Evolutionary conservation across 1,140 invertebrate species (phyloP).

Genomic region (Pogonomyrmex californicus): DNA sequence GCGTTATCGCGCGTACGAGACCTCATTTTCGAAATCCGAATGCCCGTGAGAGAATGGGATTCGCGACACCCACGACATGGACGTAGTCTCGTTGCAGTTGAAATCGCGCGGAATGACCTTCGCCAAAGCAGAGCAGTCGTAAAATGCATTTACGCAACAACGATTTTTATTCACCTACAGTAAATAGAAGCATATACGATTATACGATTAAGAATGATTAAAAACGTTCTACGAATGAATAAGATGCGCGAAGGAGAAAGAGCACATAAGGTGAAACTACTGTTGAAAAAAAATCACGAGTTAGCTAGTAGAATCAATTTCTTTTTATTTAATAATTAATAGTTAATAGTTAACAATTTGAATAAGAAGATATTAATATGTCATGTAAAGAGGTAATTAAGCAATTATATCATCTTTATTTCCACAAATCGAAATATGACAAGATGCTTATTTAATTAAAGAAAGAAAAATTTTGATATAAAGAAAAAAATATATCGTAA

Average conservation of each 20-base stretch:
- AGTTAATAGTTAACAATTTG: background rate
- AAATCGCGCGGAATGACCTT: slow-evolving; percentile 49
- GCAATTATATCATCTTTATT: background rate
- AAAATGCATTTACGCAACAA: slow-evolving; percentile 11
- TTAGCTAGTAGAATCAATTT: background rate
- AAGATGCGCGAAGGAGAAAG: background rate
- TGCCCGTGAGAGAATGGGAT: slow-evolving; percentile 16
- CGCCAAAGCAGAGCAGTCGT: background rate
- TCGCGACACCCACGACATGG: slow-evolving; percentile 12
- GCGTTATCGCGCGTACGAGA: background rate
- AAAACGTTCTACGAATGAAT: background rate
- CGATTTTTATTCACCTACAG: background rate
- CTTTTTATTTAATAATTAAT: background rate
- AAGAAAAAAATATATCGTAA: background rate
- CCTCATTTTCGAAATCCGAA: slow-evolving; percentile 47
- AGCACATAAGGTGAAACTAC: background rate
- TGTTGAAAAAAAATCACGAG: background rate
- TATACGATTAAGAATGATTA: background rate
- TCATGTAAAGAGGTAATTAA: background rate
- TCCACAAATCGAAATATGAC: no score
- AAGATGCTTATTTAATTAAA: background rate
- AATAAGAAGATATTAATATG: background rate
- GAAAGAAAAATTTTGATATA: background rate
- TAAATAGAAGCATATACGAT: background rate
- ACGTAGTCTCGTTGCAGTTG: slow-evolving; percentile 5